Percentiles rank a stretch among this genome's conserved stretches.
Evolutionary conservation across 1,140 invertebrate genomes (phyloP).

Genomic region (Drosophila mauritiana): DNA sequence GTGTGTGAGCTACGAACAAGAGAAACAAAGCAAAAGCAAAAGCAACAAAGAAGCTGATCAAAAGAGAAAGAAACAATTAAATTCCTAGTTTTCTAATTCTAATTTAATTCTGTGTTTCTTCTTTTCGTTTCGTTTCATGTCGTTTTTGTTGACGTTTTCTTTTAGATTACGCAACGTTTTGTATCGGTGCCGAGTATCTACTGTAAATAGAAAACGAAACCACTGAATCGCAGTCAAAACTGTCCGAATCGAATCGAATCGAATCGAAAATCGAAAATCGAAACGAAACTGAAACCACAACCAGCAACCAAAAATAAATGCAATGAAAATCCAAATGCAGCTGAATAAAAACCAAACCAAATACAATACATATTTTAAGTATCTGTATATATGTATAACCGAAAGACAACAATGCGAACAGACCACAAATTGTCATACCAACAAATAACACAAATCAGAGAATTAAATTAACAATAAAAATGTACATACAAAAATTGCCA

Average conservation of each 20-base stretch:
- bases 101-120: conserved; percentile 80
- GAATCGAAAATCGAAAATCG: conserved; percentile 9
- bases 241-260: conserved; percentile 27
- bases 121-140: conserved; percentile 83
- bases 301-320: conserved; percentile 56
- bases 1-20: conserved; percentile 13
- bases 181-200: conserved; percentile 85
- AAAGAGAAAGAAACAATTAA: conserved; percentile 37
- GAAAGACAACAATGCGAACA: conserved; percentile 31
- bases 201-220: conserved; percentile 75
- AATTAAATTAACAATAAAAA: conserved; percentile 40
- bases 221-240: conserved; percentile 44
- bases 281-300: conserved; percentile 38
- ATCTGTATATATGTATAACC: conserved; percentile 13
- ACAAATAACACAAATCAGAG: conserved; percentile 37
- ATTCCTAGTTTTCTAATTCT: conserved; percentile 66
- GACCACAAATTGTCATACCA: conserved; percentile 25
- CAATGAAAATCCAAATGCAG: conserved; percentile 34
- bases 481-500: conserved; percentile 42
- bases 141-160: conserved; percentile 73
- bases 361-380: conserved; percentile 19
- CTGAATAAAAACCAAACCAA: conserved; percentile 33
- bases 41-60: conserved; percentile 17
- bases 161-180: conserved; percentile 85
- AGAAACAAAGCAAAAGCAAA: conserved; percentile 27